A percentile compares a stretch with the other conserved stretches of the same genome.
Evolutionary conservation across 2,888 invertebrate genomes (phyloP).

Genomic region (Netelia virgata): DNA sequence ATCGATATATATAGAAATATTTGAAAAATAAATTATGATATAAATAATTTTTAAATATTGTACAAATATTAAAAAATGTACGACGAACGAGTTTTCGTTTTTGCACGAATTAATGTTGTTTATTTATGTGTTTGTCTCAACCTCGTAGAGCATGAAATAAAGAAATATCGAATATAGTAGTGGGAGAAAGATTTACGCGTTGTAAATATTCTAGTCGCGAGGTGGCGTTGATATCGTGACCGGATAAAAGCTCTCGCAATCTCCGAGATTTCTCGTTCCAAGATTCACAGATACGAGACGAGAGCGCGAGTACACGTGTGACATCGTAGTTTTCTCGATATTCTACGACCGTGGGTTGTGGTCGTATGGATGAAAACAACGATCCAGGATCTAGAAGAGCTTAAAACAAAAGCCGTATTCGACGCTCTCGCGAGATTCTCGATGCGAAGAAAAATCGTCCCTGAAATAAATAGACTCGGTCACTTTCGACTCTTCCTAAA

Average conservation of each 20-base stretch:
- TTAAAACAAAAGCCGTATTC: conserved; percentile 2
- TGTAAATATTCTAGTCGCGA: conserved; percentile 37
- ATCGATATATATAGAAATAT: neutral
- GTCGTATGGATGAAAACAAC: neutral
- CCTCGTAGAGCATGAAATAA: neutral
- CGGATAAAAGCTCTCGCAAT: conserved; percentile 35
- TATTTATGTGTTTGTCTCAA: no score
- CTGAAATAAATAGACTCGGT: neutral
- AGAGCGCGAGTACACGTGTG: conserved; percentile 19
- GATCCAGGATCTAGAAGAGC: conserved; percentile 32
- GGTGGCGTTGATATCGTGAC: conserved; percentile 5
- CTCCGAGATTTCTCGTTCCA: conserved; percentile 41
- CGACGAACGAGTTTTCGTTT: no score
- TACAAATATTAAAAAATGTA: no score
- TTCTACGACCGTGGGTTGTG: neutral
- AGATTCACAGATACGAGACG: conserved; percentile 28
- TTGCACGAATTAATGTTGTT: no score
- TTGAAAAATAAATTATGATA: neutral
- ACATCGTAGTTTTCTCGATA: conserved; percentile 34
- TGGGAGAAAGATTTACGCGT: neutral
- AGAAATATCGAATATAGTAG: neutral
- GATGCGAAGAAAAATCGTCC: neutral
- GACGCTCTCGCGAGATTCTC: conserved; percentile 8
- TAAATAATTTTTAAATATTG: neutral
- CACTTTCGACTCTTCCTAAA: neutral